phyloP scores from a whole-genome alignment of 2,888 invertebrate species.

The Thymelicus acteon region DNA sequence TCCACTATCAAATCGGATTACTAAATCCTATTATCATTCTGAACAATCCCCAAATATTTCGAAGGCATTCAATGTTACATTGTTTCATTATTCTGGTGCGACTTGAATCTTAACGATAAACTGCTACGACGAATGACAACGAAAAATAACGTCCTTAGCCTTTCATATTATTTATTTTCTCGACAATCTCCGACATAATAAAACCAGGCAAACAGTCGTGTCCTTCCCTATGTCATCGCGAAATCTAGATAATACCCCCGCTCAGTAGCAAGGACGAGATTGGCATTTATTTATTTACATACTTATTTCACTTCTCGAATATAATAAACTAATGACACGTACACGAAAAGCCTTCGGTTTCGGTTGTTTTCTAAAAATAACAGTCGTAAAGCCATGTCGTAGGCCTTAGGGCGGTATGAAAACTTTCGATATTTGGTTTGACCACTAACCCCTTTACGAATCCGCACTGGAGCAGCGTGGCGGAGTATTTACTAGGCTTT shows the following conservation, averaged over 20 bases:
- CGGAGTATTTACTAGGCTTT: too few relatives aligned
- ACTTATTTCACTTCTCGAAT: too few relatives aligned
- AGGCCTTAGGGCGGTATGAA: too few relatives aligned
- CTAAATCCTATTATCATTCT: too few relatives aligned
- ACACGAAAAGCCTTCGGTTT: too few relatives aligned
- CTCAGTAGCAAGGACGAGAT: conserved; percentile 3
- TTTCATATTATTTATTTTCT: conserved; percentile 17
- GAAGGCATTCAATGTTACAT: background rate
- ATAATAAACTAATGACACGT: too few relatives aligned
- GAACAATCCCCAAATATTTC: background rate
- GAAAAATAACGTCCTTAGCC: conserved; percentile 18
- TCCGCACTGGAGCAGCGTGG: too few relatives aligned
- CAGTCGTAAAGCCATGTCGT: too few relatives aligned
- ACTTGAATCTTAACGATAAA: background rate
- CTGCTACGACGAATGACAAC: conserved; percentile 15
- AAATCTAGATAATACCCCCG: conserved; percentile 15
- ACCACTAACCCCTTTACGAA: too few relatives aligned
- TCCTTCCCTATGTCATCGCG: conserved; percentile 12
- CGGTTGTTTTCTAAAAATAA: too few relatives aligned
- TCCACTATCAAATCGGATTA: too few relatives aligned
- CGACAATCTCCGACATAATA: conserved; percentile 22
- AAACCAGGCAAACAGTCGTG: conserved; percentile 27
- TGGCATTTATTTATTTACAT: background rate
- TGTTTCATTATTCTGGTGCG: background rate
- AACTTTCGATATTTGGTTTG: too few relatives aligned